These are phyloP conservation scores for Rhingia campestris DNA, from an alignment of 2,888 invertebrate genomes.

Conservation along the genomic window DNA sequence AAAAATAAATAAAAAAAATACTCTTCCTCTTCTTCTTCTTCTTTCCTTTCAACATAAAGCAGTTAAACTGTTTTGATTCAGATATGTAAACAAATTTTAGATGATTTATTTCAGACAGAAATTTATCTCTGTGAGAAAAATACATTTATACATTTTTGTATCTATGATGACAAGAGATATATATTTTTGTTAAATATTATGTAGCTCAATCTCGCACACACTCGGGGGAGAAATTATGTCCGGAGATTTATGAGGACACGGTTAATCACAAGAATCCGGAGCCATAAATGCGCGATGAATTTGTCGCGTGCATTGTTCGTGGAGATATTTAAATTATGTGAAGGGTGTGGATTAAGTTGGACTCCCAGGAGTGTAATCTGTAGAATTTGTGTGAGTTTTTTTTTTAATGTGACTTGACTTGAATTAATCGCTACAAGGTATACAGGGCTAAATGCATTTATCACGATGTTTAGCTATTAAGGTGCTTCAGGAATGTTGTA, in stretches of 20 bases:
- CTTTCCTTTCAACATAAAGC: slow-evolving; percentile 4
- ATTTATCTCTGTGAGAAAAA: slow-evolving; percentile 13
- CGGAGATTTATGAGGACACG: slow-evolving; percentile 55
- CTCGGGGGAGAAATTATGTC: slow-evolving; percentile 46
- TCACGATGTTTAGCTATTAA: slow-evolving; percentile 54
- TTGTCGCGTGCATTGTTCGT: slow-evolving; percentile 41
- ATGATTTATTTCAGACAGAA: slow-evolving; percentile 64
- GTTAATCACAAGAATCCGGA: slow-evolving; percentile 40
- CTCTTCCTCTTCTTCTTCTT: not conserved
- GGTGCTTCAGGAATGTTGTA: slow-evolving; percentile 3
- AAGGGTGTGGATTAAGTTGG: slow-evolving; percentile 35
- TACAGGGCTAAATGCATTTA: slow-evolving; percentile 45
- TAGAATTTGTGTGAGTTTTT: not conserved
- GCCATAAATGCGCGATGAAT: slow-evolving; percentile 32
- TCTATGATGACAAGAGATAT: slow-evolving; percentile 3
- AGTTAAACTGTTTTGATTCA: slow-evolving; percentile 39
- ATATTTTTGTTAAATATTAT: slow-evolving; percentile 58
- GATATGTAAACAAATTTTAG: slow-evolving; percentile 61
- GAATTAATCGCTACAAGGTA: slow-evolving; percentile 49
- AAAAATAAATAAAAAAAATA: slow-evolving; percentile 2
- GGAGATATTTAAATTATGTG: slow-evolving; percentile 52
- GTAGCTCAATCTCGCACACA: not conserved
- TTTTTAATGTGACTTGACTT: slow-evolving; percentile 28
- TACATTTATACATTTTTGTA: not conserved
- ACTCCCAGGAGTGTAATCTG: slow-evolving; percentile 44